Conservation (phyloP, 2,888 invertebrate species). For the Yponomeuta malinellus region DNA sequence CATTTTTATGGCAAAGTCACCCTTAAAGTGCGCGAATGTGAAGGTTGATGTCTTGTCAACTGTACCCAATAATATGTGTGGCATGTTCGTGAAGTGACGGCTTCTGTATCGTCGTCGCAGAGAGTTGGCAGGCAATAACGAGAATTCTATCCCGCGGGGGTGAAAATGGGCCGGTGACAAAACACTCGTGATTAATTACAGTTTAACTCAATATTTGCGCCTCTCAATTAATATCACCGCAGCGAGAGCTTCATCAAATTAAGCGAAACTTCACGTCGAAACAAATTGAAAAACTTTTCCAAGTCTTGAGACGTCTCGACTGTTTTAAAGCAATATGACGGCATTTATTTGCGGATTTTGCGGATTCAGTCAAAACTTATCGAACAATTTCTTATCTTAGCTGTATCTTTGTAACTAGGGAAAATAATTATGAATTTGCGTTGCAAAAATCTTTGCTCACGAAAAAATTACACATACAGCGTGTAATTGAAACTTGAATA, state of each 20-base stretch:
- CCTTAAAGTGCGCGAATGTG: no score
- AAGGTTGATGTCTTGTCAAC: no score
- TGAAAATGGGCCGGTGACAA: neutral
- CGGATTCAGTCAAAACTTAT: neutral
- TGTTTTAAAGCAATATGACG: neutral
- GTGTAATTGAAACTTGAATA: no score
- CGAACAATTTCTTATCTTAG: neutral
- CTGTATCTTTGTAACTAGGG: no score
- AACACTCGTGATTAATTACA: neutral
- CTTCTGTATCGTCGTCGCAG: no score
- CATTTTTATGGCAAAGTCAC: no score
- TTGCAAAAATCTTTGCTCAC: no score
- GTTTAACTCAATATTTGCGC: neutral
- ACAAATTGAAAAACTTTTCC: neutral
- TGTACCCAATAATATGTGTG: no score
- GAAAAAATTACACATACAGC: no score
- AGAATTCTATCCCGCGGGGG: neutral
- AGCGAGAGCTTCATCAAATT: neutral
- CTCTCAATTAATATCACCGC: neutral
- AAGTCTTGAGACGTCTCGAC: neutral
- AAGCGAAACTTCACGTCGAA: neutral
- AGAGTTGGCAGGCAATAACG: neutral
- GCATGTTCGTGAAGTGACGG: no score
- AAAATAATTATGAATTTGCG: no score
- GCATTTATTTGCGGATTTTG: neutral